Conservation (phyloP, 1,140 invertebrate genomes). For the Heliothis subflexa region DNA sequence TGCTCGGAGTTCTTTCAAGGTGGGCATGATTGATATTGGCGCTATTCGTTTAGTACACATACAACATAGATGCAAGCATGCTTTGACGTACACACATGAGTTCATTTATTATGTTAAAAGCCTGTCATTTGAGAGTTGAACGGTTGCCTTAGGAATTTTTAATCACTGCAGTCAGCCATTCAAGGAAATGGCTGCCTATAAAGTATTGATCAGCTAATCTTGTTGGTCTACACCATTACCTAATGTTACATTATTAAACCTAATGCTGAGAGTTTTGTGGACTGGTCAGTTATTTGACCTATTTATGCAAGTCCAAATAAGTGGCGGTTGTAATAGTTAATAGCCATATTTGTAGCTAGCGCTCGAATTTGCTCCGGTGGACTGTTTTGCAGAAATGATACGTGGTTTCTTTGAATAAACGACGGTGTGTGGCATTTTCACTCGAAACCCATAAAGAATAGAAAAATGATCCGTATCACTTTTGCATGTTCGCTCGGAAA, state of each 20-base stretch:
- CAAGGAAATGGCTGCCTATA: not conserved
- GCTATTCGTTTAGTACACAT: not conserved
- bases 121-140: conserved; percentile 15
- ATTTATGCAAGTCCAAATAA: too few relatives aligned
- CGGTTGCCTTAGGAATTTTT: conserved; percentile 23
- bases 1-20: conserved; percentile 43
- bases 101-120: conserved; percentile 10
- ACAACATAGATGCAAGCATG: conserved; percentile 9
- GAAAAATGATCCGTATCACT: too few relatives aligned
- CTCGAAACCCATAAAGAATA: too few relatives aligned
- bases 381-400: too few relatives aligned
- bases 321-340: too few relatives aligned
- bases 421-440: too few relatives aligned
- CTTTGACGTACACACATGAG: conserved; percentile 8
- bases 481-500: too few relatives aligned
- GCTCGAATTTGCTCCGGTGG: too few relatives aligned
- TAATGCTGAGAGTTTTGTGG: not conserved
- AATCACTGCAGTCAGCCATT: conserved; percentile 31
- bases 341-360: too few relatives aligned
- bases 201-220: conserved; percentile 17
- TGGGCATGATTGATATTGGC: conserved; percentile 50
- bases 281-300: too few relatives aligned
- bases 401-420: too few relatives aligned
- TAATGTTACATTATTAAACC: conserved; percentile 25
- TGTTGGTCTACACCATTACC: conserved; percentile 10